Evolutionary conservation across 92 coral and sea anemone species (phyloP).

Genomic region (Pocillopora meandrina): DNA sequence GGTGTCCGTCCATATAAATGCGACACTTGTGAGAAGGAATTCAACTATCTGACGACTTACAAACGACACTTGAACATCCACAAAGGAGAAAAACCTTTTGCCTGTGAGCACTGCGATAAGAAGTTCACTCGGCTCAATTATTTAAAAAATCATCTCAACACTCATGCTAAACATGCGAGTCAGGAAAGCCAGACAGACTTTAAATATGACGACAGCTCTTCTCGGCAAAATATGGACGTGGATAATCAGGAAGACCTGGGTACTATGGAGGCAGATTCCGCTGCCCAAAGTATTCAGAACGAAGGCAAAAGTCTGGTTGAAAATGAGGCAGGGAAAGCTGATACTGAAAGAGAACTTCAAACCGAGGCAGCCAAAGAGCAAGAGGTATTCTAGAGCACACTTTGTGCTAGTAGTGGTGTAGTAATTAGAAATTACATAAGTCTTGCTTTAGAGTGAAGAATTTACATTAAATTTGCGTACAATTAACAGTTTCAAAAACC

Average conservation of each 20-base stretch:
- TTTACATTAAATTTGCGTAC: too few species aligned
- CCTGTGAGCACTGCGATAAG: slow-evolving; percentile 91
- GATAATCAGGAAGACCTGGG: slow-evolving; percentile 50
- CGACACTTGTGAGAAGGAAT: slow-evolving; percentile 91
- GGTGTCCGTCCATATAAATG: slow-evolving; percentile 99
- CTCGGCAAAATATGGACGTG: slow-evolving; percentile 29
- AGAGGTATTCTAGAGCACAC: neutral
- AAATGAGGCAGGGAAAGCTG: slow-evolving; percentile 6
- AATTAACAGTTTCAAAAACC: neutral
- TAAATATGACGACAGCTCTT: slow-evolving; percentile 10
- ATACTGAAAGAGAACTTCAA: neutral
- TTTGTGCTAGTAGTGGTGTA: neutral
- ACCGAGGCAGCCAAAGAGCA: neutral
- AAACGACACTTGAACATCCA: slow-evolving; percentile 98
- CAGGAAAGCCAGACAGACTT: slow-evolving; percentile 88
- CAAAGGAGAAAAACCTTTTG: slow-evolving; percentile 94
- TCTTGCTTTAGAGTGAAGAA: too few species aligned
- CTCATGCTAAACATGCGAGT: slow-evolving; percentile 73
- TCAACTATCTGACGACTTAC: slow-evolving; percentile 97
- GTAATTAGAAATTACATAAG: too few species aligned
- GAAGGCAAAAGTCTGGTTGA: slow-evolving; percentile 24
- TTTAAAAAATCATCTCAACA: slow-evolving; percentile 88
- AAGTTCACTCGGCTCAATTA: slow-evolving; percentile 94
- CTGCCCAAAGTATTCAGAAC: slow-evolving; percentile 52
- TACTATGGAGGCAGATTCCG: slow-evolving; percentile 60